phyloP scores from a whole-genome alignment of 2,113 vertebrate genomes.

The Psilopsiagon aymara region DNA sequence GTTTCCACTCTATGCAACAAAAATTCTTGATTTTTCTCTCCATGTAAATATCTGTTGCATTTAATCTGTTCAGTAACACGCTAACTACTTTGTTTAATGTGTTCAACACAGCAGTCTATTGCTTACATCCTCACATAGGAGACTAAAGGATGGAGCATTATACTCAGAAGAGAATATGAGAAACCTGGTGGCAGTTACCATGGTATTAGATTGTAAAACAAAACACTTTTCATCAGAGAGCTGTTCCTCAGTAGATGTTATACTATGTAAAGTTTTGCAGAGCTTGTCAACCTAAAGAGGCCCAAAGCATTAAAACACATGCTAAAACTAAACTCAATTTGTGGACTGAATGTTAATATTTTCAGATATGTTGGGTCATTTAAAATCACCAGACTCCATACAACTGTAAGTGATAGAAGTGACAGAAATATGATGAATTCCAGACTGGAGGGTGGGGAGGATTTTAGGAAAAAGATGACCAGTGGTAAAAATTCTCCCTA shows the following conservation, averaged over 20 bases:
- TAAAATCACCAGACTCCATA: neutral
- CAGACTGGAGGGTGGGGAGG: neutral
- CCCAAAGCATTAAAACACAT: neutral
- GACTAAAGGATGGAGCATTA: neutral
- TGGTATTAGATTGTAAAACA: neutral
- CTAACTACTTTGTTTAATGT: neutral
- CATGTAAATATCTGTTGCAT: neutral
- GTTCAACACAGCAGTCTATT: neutral
- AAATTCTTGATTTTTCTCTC: neutral
- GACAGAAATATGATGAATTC: neutral
- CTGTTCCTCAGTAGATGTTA: neutral
- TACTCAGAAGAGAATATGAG: neutral
- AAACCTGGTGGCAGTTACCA: slow-evolving; percentile 11
- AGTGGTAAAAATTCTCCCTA: neutral
- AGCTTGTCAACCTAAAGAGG: neutral
- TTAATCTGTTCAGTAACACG: neutral
- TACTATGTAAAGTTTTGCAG: neutral
- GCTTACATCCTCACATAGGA: neutral
- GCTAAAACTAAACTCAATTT: neutral
- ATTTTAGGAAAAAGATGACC: neutral
- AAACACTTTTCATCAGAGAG: neutral
- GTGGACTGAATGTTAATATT: neutral
- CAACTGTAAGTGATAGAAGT: neutral
- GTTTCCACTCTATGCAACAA: neutral
- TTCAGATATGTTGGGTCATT: neutral